Evolutionary conservation across 2,888 invertebrate genomes (phyloP).

Genomic region (Abrostola triplasia): DNA sequence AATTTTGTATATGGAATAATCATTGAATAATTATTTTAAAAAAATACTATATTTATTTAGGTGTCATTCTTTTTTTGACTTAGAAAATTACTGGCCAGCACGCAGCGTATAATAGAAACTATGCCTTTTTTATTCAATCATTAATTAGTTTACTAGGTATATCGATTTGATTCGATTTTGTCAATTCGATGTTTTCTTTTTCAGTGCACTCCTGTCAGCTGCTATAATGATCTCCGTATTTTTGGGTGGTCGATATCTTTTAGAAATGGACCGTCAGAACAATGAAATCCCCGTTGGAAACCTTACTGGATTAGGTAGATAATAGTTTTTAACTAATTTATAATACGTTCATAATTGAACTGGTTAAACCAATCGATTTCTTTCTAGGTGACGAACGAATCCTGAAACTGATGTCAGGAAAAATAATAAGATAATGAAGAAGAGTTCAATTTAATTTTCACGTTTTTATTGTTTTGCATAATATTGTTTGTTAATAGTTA

Average conservation of each 20-base stretch:
- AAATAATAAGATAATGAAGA: conserved; percentile 35
- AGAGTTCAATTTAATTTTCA: not conserved
- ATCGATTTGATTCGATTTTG: no score
- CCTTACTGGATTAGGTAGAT: conserved; percentile 56
- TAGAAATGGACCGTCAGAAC: conserved; percentile 26
- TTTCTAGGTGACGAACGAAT: conserved; percentile 59
- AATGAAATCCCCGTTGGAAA: conserved; percentile 30
- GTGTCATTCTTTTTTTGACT: no score
- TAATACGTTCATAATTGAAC: not conserved
- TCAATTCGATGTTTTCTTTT: no score
- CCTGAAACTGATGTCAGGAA: conserved; percentile 60
- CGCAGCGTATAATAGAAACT: no score
- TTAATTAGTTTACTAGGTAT: no score
- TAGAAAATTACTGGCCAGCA: no score
- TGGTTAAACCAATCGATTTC: conserved; percentile 14
- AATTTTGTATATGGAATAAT: no score
- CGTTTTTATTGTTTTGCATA: not conserved
- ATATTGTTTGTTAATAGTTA: not conserved
- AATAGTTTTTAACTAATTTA: conserved; percentile 12
- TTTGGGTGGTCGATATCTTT: conserved; percentile 32
- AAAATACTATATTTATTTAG: no score
- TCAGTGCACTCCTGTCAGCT: conserved; percentile 3
- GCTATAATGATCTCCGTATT: conserved; percentile 37
- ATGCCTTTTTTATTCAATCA: no score
- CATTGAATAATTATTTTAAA: no score